These are phyloP conservation scores for Sebastes glaucus DNA, from an alignment of 2,797 vertebrate genomes.

Conservation along the genomic window DNA sequence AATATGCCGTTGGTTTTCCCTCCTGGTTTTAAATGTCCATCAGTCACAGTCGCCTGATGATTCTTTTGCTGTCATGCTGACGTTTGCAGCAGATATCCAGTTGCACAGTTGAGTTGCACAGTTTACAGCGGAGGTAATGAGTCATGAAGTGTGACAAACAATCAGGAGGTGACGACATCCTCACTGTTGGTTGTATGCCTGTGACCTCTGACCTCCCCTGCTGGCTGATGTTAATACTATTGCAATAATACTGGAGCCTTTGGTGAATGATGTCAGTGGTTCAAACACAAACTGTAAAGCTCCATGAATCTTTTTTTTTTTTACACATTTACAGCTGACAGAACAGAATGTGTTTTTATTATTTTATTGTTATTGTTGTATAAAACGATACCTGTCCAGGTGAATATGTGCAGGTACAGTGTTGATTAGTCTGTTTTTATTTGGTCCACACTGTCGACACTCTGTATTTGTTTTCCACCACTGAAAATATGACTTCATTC, in stretches of 20 bases:
- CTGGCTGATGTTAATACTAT: not conserved
- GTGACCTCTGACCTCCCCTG: slow-evolving; percentile 20
- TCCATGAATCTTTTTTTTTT: not conserved
- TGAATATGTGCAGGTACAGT: slow-evolving; percentile 20
- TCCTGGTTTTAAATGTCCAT: too few relatives aligned
- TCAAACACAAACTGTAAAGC: slow-evolving; percentile 2
- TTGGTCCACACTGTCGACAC: slow-evolving; percentile 1
- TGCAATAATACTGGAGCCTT: slow-evolving; percentile 25
- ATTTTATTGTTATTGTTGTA: not conserved
- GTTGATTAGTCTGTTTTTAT: not conserved
- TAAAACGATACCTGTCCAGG: slow-evolving; percentile 7
- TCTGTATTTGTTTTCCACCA: not conserved
- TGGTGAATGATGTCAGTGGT: not conserved
- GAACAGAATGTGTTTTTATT: slow-evolving; percentile 30
- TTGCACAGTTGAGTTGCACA: not conserved
- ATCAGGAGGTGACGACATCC: not conserved
- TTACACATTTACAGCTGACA: slow-evolving; percentile 17
- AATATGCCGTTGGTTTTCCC: too few relatives aligned
- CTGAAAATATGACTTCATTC: not conserved
- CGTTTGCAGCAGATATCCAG: not conserved
- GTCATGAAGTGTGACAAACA: not conserved
- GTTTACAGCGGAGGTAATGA: not conserved
- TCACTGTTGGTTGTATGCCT: not conserved
- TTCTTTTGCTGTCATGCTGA: not conserved
- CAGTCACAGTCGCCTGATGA: not conserved